Percentiles rank a stretch among this genome's conserved stretches.
These are phyloP conservation scores for Eristalis tenax DNA, from an alignment of 2,888 invertebrate species.

Conservation along the genomic window DNA sequence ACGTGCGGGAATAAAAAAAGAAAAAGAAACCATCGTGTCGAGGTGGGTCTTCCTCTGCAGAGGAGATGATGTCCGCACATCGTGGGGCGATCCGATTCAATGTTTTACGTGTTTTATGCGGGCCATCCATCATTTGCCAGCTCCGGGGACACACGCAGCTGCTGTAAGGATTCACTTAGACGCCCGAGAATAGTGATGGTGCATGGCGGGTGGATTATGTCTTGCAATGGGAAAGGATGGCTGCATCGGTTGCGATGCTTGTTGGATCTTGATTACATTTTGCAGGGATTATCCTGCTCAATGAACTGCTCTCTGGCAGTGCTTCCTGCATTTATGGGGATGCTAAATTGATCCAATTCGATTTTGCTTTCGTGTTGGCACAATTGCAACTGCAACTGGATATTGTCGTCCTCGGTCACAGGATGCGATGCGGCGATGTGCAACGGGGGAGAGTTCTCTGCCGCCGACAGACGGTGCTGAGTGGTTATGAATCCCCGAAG, in stretches of 20 bases:
- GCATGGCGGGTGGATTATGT: not conserved
- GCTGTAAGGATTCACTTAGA: not conserved
- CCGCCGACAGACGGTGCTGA: not conserved
- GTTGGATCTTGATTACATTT: not conserved
- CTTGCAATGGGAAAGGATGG: not conserved
- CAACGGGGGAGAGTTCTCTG: not conserved
- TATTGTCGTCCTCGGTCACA: not conserved
- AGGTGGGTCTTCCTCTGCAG: not conserved
- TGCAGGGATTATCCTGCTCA: not conserved
- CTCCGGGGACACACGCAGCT: not conserved
- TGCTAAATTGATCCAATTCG: not conserved
- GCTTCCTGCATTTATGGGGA: not conserved
- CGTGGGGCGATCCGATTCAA: not conserved
- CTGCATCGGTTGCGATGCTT: not conserved
- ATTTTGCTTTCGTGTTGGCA: not conserved
- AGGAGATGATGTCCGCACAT: not conserved
- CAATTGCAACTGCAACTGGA: not conserved
- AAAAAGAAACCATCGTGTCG: not conserved
- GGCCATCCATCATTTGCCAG: not conserved
- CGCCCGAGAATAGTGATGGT: not conserved
- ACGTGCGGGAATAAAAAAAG: not conserved
- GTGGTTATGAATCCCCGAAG: not conserved
- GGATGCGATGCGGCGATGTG: too few species aligned
- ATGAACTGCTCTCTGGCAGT: not conserved
- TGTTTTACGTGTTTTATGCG: not conserved